Evolutionary conservation across 2,888 invertebrate species (phyloP), one percentile per base, ranked within the genome.

Genomic region (Vesta saturnalis): DNA sequence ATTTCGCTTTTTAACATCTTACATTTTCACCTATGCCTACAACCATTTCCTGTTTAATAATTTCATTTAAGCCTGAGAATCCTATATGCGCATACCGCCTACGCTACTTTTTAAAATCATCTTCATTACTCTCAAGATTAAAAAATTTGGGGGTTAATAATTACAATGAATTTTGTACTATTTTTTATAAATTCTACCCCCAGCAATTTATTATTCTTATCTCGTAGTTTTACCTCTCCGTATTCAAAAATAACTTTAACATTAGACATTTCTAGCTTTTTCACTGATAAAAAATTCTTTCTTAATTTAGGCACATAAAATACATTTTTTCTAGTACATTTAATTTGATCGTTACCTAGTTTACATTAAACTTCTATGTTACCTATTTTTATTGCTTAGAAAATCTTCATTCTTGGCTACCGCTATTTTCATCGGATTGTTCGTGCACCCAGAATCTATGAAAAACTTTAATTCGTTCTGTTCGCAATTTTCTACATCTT

Each of bases 131-230:
- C 63, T 69, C 69, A 19, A 73, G 23, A 67, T 72, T 71, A 56
- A 64, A 23, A 30, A 58, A 65, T 62, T 71, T 64, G n/a, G 35
- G n/a, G 35, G 16, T 39, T 49, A 14, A 22, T 6, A 72, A 19
- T 15, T 65, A 5, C 52, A 74, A 74, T 19, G 49, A 49, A 72
- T 74, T 69, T 74, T 71, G 64, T 73, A 73, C 16, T 73, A 18
- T 47, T 61, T 72, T 39, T 39, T 52, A 39, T 64, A 21, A 64
- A 15, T 16, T 71, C 71, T 52, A 59, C 52, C 55, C 66, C 56
- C 57, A 71, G 6, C 21, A 43, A 3, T 35, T 57, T 18, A 22
- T 60, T 49, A 19, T 35, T 54, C 55, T 60, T 61, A 60, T 52
- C 19, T 6, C 12, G 1, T 39, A 57, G 16, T 39, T 57, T 57